Evolutionary conservation across 2,888 invertebrate genomes (phyloP), one percentile per base, ranked within the genome.

Genomic region (Drosophila villosipedis): DNA sequence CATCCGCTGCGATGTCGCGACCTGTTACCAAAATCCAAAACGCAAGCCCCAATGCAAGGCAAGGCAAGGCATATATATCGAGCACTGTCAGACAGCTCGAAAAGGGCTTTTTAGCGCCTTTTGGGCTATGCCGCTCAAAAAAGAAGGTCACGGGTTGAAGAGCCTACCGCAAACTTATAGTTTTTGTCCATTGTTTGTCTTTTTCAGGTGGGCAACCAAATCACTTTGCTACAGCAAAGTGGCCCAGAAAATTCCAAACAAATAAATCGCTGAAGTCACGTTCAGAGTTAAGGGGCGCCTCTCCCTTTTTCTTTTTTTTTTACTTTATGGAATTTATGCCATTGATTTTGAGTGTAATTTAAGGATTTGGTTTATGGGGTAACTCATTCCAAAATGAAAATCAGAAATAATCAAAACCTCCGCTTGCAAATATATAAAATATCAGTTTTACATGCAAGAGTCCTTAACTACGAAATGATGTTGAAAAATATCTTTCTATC

Each of bases 221-320:
- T 80, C 68, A 49, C 49, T 57, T 57, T 43, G 5, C 7, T 30
- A 7, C 5, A 0, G 10, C 54, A 49, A 67, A 70, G 65, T 89
- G 90, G 71, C 87, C 89, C 87, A 90, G 89, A 88, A 88, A 89
- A 80, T 90, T 90, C 82, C 76, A 86, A 90, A 75, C 78, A 75
- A 72, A 65, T 65, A 69, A 77, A 70, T 78, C 72, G 61, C 52
- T 43, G 37, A 49, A 59, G 71, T 68, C 62, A 73, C 55, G 33
- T 67, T 54, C 43, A 52, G 59, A 68, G 69, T 55, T 58, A n/a
- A 52, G 54, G 10, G 19, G 41, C 47, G 30, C 22, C 69, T 25
- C 14, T 47, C 47, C 1, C 14, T 2, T 7, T 19, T 19, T 10
- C 2, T 31, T 1, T 14, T 2, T 19, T 31, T 41, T 60, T 35